These are phyloP conservation scores for Cephus rjabovi DNA, from an alignment of 2,888 invertebrate genomes.

Conservation along the genomic window DNA sequence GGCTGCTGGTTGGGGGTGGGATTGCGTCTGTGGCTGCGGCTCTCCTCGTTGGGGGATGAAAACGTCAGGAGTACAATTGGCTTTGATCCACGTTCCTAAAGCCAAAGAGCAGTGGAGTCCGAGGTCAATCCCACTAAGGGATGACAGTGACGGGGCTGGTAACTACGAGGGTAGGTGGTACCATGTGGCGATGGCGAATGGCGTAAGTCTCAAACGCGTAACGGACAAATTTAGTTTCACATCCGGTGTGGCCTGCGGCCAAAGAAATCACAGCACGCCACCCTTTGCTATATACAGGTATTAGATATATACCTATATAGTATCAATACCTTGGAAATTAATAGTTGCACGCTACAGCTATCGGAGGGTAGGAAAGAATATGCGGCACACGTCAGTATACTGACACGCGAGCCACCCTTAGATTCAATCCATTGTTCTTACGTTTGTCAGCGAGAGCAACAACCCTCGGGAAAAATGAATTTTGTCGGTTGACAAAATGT, in stretches of 20 bases:
- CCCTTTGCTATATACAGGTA: neutral
- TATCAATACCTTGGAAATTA: neutral
- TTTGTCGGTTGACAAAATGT: slow-evolving; percentile 51
- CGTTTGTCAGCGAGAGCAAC: no score
- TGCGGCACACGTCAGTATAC: no score
- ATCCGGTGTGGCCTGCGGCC: slow-evolving; percentile 50
- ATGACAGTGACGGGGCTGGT: no score
- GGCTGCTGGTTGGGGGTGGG: neutral
- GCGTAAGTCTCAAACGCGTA: slow-evolving; percentile 20
- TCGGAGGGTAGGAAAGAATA: no score
- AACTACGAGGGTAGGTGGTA: no score
- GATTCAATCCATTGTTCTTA: no score
- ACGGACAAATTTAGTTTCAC: slow-evolving; percentile 54
- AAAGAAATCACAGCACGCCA: slow-evolving; percentile 48
- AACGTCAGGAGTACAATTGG: slow-evolving; percentile 14
- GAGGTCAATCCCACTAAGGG: no score
- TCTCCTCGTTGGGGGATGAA: neutral
- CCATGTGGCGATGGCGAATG: slow-evolving; percentile 22
- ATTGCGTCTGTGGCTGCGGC: slow-evolving; percentile 9
- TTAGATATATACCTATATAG: neutral
- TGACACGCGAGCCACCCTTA: neutral
- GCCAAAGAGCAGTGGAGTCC: slow-evolving; percentile 11
- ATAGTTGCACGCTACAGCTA: no score
- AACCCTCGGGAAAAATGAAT: neutral
- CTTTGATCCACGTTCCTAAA: slow-evolving; percentile 40